Percentiles rank a stretch among this genome's conserved stretches.
Conservation (phyloP, 2,888 invertebrate species). For the Leptinotarsa rubiginosa region DNA sequence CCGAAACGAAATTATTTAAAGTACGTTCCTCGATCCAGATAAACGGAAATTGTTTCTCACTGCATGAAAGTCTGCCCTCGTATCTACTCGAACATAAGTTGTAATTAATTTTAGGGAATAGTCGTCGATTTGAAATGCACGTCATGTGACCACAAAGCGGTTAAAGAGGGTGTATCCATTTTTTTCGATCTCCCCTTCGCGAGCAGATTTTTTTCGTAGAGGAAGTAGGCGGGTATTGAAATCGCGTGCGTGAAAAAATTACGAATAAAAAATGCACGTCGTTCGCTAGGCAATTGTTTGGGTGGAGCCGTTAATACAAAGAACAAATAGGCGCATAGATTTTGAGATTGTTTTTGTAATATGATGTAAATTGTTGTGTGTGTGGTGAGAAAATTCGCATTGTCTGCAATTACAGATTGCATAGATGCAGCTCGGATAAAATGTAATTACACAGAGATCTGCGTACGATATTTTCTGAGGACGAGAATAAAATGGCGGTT, state of each 20-base stretch:
- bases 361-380: conserved; percentile 44
- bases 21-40: no score
- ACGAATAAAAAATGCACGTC: conserved; percentile 61
- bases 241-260: conserved; percentile 64
- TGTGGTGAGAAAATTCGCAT: conserved; percentile 45
- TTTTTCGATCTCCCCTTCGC: conserved; percentile 44
- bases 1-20: no score
- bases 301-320: conserved; percentile 57
- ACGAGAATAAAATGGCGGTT: conserved; percentile 42
- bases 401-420: conserved; percentile 43
- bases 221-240: conserved; percentile 62
- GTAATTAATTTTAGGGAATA: conserved; percentile 41
- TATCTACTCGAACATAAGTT: conserved; percentile 30
- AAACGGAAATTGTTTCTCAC: not conserved
- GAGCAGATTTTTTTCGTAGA: conserved; percentile 42
- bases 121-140: conserved; percentile 35
- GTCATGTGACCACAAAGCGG: conserved; percentile 46
- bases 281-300: conserved; percentile 56
- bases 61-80: not conserved
- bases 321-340: conserved; percentile 60
- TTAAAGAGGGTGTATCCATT: conserved; percentile 49
- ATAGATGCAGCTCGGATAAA: conserved; percentile 43
- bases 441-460: conserved; percentile 46
- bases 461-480: conserved; percentile 34
- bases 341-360: conserved; percentile 42